Evolutionary conservation across 2,113 vertebrate species (phyloP).

Genomic region (Acrocephalus kingi): DNA sequence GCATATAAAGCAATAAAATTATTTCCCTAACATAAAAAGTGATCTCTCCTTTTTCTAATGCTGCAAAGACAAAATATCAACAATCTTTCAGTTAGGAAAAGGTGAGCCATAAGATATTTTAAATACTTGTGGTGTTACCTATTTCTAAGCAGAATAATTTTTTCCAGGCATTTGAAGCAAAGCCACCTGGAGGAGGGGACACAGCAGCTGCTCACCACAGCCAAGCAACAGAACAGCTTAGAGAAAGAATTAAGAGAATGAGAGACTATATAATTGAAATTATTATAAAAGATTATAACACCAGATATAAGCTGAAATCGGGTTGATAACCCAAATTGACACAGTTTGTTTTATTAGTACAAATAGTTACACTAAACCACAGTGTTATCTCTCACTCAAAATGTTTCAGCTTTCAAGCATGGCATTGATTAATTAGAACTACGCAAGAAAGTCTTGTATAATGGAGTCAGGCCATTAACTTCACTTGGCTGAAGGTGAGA

Average conservation of each 20-base stretch:
- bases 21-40: not conserved
- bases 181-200: not conserved
- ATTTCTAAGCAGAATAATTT: not conserved
- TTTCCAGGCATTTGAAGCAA: not conserved
- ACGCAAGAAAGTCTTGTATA: not conserved
- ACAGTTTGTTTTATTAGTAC: not conserved
- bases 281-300: not conserved
- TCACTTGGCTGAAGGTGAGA: not conserved
- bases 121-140: not conserved
- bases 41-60: not conserved
- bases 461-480: not conserved
- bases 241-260: not conserved
- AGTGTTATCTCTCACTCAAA: not conserved
- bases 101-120: not conserved
- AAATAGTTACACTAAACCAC: not conserved
- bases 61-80: not conserved
- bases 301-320: not conserved
- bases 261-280: not conserved
- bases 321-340: not conserved
- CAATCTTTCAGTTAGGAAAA: not conserved
- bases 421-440: not conserved
- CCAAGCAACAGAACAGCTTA: not conserved
- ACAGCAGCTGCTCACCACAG: not conserved
- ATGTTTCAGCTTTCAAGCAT: not conserved
- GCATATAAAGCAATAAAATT: not conserved